Evolutionary conservation across 2,797 vertebrate genomes (phyloP).

Genomic region (Manis crassicaudata): DNA sequence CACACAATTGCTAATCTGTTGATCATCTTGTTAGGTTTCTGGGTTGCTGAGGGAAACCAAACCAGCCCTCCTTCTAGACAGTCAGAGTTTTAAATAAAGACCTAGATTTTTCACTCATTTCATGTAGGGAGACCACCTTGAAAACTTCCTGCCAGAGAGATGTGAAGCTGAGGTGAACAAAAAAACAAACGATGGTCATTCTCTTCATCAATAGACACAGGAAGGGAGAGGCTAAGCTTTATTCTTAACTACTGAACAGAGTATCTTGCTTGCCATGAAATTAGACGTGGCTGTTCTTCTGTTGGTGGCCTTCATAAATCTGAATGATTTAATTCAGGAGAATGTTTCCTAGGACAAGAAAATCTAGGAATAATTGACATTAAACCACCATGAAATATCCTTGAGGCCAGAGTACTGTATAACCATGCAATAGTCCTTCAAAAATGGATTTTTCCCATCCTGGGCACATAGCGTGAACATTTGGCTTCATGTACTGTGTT

Average conservation of each 20-base stretch:
- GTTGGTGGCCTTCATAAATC: conserved; percentile 28
- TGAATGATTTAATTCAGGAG: conserved; percentile 19
- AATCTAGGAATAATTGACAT: conserved; percentile 7
- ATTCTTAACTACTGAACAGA: not conserved
- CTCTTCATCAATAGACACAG: not conserved
- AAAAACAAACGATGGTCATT: not conserved
- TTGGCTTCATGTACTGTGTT: not conserved
- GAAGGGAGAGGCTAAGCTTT: not conserved
- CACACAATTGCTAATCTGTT: not conserved
- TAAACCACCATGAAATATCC: conserved; percentile 44
- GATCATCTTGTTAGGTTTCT: conserved; percentile 7
- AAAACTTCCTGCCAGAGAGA: not conserved
- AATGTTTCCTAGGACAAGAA: conserved; percentile 29
- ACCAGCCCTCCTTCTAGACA: not conserved
- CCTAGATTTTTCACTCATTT: not conserved
- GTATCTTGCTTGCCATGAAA: not conserved
- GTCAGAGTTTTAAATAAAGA: not conserved
- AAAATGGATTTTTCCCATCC: not conserved
- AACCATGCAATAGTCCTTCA: not conserved
- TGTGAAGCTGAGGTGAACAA: not conserved
- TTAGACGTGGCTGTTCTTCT: not conserved
- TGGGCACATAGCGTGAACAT: not conserved
- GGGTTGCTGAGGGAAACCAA: not conserved
- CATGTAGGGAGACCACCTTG: not conserved
- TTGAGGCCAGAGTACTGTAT: conserved; percentile 1